Percentiles rank a stretch among this genome's conserved stretches.
phyloP scores from a whole-genome alignment of 1,140 invertebrate genomes.

The Polypedilum pembai region DNA sequence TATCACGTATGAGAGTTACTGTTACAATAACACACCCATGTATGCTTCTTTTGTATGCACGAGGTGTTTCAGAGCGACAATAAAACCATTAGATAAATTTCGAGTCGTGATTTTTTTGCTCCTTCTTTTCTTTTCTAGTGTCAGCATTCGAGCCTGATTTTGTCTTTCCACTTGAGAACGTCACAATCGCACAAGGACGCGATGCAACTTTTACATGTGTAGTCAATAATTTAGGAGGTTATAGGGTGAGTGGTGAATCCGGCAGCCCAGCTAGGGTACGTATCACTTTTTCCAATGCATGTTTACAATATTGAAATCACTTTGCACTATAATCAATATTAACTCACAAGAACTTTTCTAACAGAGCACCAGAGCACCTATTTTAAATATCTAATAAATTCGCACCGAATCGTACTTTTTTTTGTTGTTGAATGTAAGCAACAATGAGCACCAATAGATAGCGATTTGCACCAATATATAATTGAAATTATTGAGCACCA shows the following conservation, averaged over 20 bases:
- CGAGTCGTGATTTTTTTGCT: background rate
- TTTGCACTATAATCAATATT: background rate
- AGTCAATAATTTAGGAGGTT: slow-evolving; percentile 83
- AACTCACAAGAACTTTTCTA: too few relatives aligned
- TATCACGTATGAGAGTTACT: background rate
- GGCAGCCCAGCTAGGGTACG: slow-evolving; percentile 66
- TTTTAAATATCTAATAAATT: too few relatives aligned
- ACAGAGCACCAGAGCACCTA: too few relatives aligned
- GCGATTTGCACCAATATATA: too few relatives aligned
- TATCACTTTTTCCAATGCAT: slow-evolving; percentile 47
- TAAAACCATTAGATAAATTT: slow-evolving; percentile 27
- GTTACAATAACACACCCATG: background rate
- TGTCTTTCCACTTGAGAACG: slow-evolving; percentile 73
- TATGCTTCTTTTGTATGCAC: slow-evolving; percentile 18
- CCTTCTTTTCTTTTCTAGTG: slow-evolving; percentile 35
- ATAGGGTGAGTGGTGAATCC: slow-evolving; percentile 85
- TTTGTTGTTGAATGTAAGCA: too few relatives aligned
- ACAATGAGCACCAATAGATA: too few relatives aligned
- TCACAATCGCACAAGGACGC: slow-evolving; percentile 76
- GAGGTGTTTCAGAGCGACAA: background rate
- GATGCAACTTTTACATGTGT: slow-evolving; percentile 84
- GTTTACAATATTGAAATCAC: background rate
- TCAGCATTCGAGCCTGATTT: slow-evolving; percentile 74
- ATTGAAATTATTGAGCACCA: too few relatives aligned
- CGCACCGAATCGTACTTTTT: too few relatives aligned